Conservation (phyloP, 2,888 invertebrate species). For the Andrena marginata region DNA sequence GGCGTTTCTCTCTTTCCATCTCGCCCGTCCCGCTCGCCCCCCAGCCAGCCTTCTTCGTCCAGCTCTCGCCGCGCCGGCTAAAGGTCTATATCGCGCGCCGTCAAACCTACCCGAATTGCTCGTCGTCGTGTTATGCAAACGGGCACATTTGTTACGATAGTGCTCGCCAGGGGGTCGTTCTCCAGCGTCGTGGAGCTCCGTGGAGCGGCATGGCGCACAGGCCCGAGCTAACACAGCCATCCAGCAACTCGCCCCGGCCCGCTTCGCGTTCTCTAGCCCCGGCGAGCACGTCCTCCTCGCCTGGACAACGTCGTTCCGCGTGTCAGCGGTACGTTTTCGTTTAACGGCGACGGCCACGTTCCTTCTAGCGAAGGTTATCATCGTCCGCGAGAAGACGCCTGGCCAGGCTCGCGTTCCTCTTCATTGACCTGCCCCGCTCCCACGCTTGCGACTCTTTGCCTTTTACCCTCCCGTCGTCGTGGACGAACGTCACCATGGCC, state of each 20-base stretch:
- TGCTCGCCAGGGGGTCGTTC: slow-evolving; percentile 83
- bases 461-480: background rate
- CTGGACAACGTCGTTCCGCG: slow-evolving; percentile 67
- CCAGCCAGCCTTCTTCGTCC: slow-evolving; percentile 19
- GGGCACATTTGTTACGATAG: slow-evolving; percentile 85
- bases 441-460: no score
- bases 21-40: background rate
- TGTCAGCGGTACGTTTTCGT: slow-evolving; percentile 66
- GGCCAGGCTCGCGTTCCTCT: background rate
- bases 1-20: slow-evolving; percentile 45
- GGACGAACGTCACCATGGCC: background rate
- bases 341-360: slow-evolving; percentile 46
- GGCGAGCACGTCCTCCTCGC: slow-evolving; percentile 63
- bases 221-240: slow-evolving; percentile 63
- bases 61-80: slow-evolving; percentile 66
- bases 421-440: slow-evolving; percentile 13
- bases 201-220: slow-evolving; percentile 51
- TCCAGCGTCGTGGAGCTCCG: slow-evolving; percentile 73
- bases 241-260: slow-evolving; percentile 24
- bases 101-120: slow-evolving; percentile 85
- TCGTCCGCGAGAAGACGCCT: background rate
- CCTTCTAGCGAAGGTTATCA: slow-evolving; percentile 12
- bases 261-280: slow-evolving; percentile 40
- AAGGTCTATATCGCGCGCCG: slow-evolving; percentile 85
- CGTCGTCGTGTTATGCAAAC: slow-evolving; percentile 85